Conservation (phyloP, 2,797 vertebrate species). For the Anguilla obscura region DNA sequence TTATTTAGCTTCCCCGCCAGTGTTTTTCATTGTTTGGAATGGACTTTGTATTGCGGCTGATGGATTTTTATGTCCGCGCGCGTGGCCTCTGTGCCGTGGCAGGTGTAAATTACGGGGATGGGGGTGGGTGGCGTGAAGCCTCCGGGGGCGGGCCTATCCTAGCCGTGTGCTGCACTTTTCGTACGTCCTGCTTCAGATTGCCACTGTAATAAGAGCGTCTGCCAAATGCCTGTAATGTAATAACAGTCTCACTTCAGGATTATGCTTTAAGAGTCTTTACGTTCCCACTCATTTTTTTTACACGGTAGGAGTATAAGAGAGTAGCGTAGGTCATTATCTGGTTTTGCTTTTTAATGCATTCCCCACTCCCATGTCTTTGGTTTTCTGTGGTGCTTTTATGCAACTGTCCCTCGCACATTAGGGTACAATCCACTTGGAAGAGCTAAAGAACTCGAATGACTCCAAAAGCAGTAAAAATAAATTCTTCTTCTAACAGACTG, state of each 20-base stretch:
- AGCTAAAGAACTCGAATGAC: background rate
- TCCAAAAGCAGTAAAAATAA: background rate
- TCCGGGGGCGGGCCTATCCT: background rate
- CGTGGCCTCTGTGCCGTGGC: background rate
- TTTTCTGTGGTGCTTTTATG: background rate
- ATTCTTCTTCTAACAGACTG: background rate
- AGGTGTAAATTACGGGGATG: background rate
- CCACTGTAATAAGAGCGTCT: background rate
- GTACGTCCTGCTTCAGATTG: background rate
- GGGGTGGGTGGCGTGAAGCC: background rate
- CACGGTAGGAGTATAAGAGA: background rate
- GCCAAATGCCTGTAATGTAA: too few relatives aligned
- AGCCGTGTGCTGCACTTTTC: background rate
- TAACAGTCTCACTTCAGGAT: background rate
- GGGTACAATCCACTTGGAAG: background rate
- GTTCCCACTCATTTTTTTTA: background rate
- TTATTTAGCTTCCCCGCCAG: constrained; percentile 38
- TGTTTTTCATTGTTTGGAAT: constrained; percentile 31
- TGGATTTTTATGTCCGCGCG: constrained; percentile 29
- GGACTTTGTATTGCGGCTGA: constrained; percentile 39
- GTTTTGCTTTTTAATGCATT: background rate
- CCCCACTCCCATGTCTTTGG: background rate
- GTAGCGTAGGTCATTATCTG: background rate
- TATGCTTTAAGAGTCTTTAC: background rate
- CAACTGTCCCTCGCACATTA: background rate